Percentiles rank a stretch among this genome's conserved stretches.
These are phyloP conservation scores for Ardeotis arabs DNA, from an alignment of 2,113 vertebrate genomes.

Conservation along the genomic window DNA sequence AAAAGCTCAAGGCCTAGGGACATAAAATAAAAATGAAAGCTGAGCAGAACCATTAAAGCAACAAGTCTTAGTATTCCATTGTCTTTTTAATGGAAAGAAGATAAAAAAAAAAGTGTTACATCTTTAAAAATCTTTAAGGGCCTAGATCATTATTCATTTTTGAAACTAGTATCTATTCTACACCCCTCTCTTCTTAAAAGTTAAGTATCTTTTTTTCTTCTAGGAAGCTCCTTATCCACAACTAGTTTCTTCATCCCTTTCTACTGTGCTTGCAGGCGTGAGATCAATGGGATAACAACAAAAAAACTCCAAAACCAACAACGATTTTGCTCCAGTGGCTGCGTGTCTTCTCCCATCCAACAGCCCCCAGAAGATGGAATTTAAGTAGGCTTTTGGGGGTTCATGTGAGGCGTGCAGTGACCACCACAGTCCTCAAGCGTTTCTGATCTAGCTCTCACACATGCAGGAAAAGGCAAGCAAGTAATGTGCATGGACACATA, in stretches of 20 bases:
- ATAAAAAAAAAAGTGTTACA: neutral
- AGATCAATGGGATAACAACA: neutral
- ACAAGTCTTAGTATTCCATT: neutral
- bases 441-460: neutral
- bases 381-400: neutral
- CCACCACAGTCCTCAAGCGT: neutral
- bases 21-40: neutral
- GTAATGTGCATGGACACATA: neutral
- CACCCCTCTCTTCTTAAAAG: neutral
- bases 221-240: neutral
- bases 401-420: neutral
- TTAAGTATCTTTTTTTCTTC: neutral
- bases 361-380: neutral
- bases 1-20: neutral
- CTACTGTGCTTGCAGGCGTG: neutral
- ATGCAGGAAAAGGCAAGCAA: neutral
- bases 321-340: accelerated
- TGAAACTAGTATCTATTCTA: neutral
- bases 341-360: neutral
- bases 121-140: neutral
- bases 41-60: neutral
- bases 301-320: neutral
- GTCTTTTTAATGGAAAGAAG: neutral
- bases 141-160: neutral
- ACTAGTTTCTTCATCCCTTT: neutral